Evolutionary conservation across 2,888 invertebrate species (phyloP).

Genomic region (Synanthedon andrenaeformis): DNA sequence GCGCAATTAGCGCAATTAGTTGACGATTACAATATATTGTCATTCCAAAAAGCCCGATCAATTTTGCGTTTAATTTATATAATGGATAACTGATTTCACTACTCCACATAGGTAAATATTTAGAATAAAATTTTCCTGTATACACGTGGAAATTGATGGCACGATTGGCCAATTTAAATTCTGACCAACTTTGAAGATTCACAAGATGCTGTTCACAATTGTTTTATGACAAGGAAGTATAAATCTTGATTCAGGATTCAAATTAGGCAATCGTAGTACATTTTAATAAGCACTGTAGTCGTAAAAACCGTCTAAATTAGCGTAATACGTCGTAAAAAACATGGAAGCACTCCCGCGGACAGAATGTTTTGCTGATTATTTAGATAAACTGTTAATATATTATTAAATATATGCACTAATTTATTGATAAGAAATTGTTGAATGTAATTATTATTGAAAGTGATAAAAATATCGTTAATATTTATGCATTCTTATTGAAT

Average conservation of each 20-base stretch:
- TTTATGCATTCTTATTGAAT: neutral
- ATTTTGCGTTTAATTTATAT: conserved; percentile 21
- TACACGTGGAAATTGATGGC: neutral
- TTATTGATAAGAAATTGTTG: conserved; percentile 9
- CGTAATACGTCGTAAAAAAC: conserved; percentile 51
- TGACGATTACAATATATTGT: conserved; percentile 30
- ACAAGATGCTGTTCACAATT: too few relatives aligned
- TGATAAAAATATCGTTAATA: neutral
- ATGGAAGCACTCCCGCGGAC: conserved; percentile 69
- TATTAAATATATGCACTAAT: conserved; percentile 11
- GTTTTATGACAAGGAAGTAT: too few relatives aligned
- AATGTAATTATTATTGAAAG: conserved; percentile 1
- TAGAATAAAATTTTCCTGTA: neutral
- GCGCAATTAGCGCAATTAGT: conserved; percentile 13
- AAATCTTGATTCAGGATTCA: too few relatives aligned
- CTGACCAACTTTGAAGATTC: too few relatives aligned
- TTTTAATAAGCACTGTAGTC: conserved; percentile 27
- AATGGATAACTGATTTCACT: neutral
- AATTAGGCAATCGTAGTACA: neutral
- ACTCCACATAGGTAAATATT: neutral
- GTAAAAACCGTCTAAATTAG: conserved; percentile 57
- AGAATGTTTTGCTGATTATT: conserved; percentile 58
- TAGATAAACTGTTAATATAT: conserved; percentile 10
- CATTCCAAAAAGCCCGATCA: conserved; percentile 41
- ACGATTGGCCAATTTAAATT: too few relatives aligned